phyloP scores from a whole-genome alignment of 2,888 invertebrate species.

The Lasioglossum figueresi region DNA sequence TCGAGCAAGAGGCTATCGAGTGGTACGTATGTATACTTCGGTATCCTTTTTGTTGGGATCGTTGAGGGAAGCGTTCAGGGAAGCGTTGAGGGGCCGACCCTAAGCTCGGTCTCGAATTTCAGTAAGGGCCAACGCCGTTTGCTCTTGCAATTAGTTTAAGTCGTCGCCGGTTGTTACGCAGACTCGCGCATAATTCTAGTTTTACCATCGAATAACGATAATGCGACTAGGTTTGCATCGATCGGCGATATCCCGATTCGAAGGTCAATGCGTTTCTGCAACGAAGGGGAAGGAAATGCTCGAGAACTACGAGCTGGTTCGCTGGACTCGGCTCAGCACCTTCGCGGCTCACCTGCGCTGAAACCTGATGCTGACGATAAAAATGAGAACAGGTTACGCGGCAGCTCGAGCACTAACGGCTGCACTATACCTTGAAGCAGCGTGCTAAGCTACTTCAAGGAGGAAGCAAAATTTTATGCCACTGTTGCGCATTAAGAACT shows the following conservation, averaged over 20 bases:
- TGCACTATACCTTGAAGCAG: constrained; percentile 61
- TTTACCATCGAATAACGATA: constrained; percentile 29
- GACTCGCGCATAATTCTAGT: constrained; percentile 19
- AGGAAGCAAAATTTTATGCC: constrained; percentile 61
- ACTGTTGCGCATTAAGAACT: constrained; percentile 34
- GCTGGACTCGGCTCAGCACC: constrained; percentile 72
- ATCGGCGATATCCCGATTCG: constrained; percentile 49
- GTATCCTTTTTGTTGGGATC: constrained; percentile 14
- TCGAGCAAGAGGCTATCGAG: background rate
- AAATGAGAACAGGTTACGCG: constrained; percentile 82
- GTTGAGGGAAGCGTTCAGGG: background rate
- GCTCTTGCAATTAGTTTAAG: constrained; percentile 36
- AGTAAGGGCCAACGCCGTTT: constrained; percentile 32
- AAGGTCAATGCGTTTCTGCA: constrained; percentile 69
- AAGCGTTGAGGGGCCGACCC: constrained; percentile 9
- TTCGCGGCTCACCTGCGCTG: constrained; percentile 80
- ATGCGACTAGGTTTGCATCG: constrained; percentile 39
- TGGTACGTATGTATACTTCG: background rate
- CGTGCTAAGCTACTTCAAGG: constrained; percentile 57
- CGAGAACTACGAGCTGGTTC: constrained; percentile 64
- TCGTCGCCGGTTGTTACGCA: constrained; percentile 9
- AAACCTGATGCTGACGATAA: constrained; percentile 82
- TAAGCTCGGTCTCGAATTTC: constrained; percentile 51
- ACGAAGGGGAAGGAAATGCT: constrained; percentile 64
- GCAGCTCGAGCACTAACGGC: constrained; percentile 64